Conservation (phyloP, 2,888 invertebrate genomes). For the Yponomeuta malinellus region DNA sequence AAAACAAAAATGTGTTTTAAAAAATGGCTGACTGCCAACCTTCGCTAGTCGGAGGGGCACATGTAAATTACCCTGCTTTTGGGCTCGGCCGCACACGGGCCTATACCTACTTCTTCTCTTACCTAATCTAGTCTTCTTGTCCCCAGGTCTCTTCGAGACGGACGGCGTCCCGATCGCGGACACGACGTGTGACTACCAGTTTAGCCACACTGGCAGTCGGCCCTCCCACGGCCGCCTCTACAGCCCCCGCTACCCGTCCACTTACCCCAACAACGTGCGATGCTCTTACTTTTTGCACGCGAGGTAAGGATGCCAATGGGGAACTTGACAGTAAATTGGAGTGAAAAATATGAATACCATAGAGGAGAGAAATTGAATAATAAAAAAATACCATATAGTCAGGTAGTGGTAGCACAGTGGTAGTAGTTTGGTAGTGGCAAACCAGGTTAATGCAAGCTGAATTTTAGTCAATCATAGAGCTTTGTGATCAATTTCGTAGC, state of each 20-base stretch:
- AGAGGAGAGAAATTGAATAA: background rate
- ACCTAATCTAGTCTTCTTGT: background rate
- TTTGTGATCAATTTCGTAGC: too few relatives aligned
- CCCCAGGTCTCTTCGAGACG: constrained; percentile 85
- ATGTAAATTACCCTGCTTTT: too few relatives aligned
- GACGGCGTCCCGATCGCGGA: constrained; percentile 84
- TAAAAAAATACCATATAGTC: too few relatives aligned
- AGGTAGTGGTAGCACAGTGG: too few relatives aligned
- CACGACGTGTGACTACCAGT: constrained; percentile 90
- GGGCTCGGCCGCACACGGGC: too few relatives aligned
- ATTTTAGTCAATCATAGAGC: too few relatives aligned
- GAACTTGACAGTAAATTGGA: background rate
- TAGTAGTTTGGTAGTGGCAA: too few relatives aligned
- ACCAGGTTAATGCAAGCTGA: too few relatives aligned
- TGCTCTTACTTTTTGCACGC: constrained; percentile 94
- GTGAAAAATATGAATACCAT: background rate
- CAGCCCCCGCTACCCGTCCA: constrained; percentile 96
- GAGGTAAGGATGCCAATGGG: constrained; percentile 66
- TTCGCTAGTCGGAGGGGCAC: too few relatives aligned
- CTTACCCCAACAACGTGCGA: constrained; percentile 93
- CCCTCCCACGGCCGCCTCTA: constrained; percentile 86
- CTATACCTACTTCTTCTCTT: too few relatives aligned
- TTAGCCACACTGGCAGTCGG: constrained; percentile 82
- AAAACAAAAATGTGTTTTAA: too few relatives aligned
- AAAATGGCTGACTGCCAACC: too few relatives aligned